A percentile compares a stretch with the other conserved stretches of the same genome.
Conservation (phyloP, 2,797 vertebrate species). For the Coracias cyanogaster region DNA sequence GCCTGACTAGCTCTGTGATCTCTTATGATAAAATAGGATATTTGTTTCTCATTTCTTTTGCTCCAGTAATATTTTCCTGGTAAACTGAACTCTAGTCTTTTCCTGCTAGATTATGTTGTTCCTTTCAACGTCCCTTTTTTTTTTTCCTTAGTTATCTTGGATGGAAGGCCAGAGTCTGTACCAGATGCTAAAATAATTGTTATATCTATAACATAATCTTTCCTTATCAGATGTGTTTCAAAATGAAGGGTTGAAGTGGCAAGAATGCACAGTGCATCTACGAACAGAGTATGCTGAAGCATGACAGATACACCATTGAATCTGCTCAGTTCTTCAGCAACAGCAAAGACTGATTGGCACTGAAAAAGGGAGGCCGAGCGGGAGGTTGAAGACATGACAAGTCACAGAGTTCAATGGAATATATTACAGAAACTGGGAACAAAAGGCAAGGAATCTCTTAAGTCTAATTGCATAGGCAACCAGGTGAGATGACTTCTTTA, state of each 20-base stretch:
- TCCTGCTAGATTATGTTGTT: neutral
- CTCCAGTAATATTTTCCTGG: neutral
- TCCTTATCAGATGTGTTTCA: conserved; percentile 34
- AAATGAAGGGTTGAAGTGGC: conserved; percentile 2
- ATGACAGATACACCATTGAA: conserved; percentile 43
- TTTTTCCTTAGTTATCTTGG: neutral
- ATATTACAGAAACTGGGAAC: conserved; percentile 1
- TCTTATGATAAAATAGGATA: neutral
- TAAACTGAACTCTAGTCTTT: conserved; percentile 14
- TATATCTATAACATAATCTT: conserved; percentile 35
- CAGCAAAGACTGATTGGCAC: conserved; percentile 50
- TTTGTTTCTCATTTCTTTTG: conserved; percentile 21
- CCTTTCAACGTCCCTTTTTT: neutral
- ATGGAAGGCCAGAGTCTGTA: neutral
- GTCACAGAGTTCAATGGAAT: neutral
- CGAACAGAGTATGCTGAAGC: conserved; percentile 12
- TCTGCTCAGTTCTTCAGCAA: neutral
- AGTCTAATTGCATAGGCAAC: neutral
- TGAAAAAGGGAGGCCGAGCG: neutral
- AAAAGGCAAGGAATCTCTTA: neutral
- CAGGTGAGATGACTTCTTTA: neutral
- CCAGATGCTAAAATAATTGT: conserved; percentile 34
- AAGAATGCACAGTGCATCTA: conserved; percentile 5
- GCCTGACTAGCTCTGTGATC: conserved; percentile 31
- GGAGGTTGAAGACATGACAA: conserved; percentile 25